Percentiles rank a stretch among this genome's conserved stretches.
Evolutionary conservation across 1,140 invertebrate genomes (phyloP).

Genomic region (Calliphora vicina): DNA sequence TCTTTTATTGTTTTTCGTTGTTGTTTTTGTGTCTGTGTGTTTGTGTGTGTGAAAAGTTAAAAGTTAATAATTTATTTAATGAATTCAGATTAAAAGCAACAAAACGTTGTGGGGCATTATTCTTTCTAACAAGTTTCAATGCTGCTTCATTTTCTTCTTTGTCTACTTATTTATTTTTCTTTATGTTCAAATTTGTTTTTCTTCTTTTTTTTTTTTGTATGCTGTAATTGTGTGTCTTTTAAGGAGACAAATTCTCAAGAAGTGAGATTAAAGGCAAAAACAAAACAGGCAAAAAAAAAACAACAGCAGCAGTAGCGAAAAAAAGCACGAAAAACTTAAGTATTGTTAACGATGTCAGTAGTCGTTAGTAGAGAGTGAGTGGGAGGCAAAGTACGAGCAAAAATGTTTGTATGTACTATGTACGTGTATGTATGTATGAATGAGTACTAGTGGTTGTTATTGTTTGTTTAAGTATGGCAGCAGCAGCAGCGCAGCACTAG

Average conservation of each 20-base stretch:
- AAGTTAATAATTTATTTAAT: constrained; percentile 35
- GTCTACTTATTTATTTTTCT: background rate
- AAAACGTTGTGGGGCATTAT: constrained; percentile 11
- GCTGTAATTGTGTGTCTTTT: background rate
- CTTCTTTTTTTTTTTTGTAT: background rate
- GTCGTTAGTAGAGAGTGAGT: background rate
- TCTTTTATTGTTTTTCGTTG: background rate
- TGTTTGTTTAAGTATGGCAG: background rate
- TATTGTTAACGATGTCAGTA: constrained; percentile 6
- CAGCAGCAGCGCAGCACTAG: background rate
- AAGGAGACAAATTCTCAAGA: background rate
- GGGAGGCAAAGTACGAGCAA: no score
- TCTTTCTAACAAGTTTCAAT: background rate
- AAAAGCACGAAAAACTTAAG: background rate
- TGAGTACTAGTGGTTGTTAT: background rate
- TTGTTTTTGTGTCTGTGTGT: background rate
- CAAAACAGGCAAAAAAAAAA: background rate
- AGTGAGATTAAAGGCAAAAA: background rate
- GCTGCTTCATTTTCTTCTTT: background rate
- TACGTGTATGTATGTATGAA: background rate
- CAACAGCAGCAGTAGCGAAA: background rate
- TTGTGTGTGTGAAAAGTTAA: background rate
- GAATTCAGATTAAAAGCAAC: constrained; percentile 32
- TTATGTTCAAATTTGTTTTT: background rate
- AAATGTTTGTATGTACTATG: background rate